These are phyloP conservation scores for Andrena hattorfiana DNA, from an alignment of 2,888 invertebrate species.

Conservation along the genomic window DNA sequence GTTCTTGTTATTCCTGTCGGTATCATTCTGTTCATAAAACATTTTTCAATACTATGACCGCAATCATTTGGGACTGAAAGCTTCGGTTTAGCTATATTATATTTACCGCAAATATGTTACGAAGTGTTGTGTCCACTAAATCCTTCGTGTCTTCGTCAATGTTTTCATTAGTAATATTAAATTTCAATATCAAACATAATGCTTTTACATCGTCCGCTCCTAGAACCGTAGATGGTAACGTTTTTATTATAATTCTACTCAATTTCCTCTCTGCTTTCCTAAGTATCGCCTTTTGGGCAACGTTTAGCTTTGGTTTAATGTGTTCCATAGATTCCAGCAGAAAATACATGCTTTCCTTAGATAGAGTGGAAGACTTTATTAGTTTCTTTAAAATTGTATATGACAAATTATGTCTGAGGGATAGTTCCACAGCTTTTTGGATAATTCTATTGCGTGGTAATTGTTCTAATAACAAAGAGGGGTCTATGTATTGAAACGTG, in stretches of 20 bases:
- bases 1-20: slow-evolving; percentile 30
- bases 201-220: slow-evolving; percentile 71
- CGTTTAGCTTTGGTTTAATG: slow-evolving; percentile 69
- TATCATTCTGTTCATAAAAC: slow-evolving; percentile 54
- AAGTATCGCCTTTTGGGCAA: slow-evolving; percentile 67
- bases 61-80: slow-evolving; percentile 1
- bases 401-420: slow-evolving; percentile 65
- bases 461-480: slow-evolving; percentile 64
- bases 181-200: slow-evolving; percentile 74
- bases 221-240: slow-evolving; percentile 59
- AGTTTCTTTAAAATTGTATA: slow-evolving; percentile 65
- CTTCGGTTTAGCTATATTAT: slow-evolving; percentile 12
- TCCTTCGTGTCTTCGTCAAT: slow-evolving; percentile 67
- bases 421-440: slow-evolving; percentile 71
- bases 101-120: slow-evolving; percentile 69
- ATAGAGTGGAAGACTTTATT: slow-evolving; percentile 42
- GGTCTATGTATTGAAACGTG: slow-evolving; percentile 72
- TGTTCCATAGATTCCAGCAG: slow-evolving; percentile 76
- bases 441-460: slow-evolving; percentile 62
- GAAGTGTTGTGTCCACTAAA: slow-evolving; percentile 64
- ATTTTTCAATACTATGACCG: slow-evolving; percentile 7
- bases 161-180: slow-evolving; percentile 60
- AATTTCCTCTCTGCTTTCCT: slow-evolving; percentile 75
- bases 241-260: slow-evolving; percentile 66
- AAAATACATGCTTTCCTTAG: slow-evolving; percentile 45